phyloP scores from a whole-genome alignment of 2,888 invertebrate species.

The Apamea epomidion region DNA sequence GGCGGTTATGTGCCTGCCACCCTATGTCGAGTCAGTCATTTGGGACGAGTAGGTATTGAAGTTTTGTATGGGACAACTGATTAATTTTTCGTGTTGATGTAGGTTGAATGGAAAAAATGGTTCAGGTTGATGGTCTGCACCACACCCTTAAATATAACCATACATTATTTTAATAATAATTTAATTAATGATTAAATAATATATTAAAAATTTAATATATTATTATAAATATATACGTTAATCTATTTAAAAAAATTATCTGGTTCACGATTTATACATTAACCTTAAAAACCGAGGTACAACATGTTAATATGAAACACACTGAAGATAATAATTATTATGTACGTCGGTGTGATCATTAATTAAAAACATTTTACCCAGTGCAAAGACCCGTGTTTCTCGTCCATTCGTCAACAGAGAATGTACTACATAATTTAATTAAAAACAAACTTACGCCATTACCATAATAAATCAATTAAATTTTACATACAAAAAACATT shows the following conservation, averaged over 20 bases:
- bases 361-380: conserved; percentile 8
- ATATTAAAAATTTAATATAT: no score
- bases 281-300: neutral
- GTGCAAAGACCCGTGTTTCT: conserved; percentile 8
- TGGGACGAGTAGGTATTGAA: neutral
- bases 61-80: neutral
- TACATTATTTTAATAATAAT: no score
- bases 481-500: conserved; percentile 47
- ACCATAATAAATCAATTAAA: conserved; percentile 59
- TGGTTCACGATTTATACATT: neutral
- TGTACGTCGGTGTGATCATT: neutral
- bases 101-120: neutral
- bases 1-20: no score
- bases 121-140: neutral
- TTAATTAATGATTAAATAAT: no score
- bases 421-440: conserved; percentile 40
- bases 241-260: no score
- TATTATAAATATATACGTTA: no score
- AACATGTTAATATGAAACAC: conserved; percentile 1
- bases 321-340: neutral
- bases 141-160: neutral
- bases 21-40: neutral
- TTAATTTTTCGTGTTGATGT: neutral
- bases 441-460: conserved; percentile 50
- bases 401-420: conserved; percentile 18